These are phyloP conservation scores for Heliconius hortense DNA, from an alignment of 2,888 invertebrate species.

Conservation along the genomic window DNA sequence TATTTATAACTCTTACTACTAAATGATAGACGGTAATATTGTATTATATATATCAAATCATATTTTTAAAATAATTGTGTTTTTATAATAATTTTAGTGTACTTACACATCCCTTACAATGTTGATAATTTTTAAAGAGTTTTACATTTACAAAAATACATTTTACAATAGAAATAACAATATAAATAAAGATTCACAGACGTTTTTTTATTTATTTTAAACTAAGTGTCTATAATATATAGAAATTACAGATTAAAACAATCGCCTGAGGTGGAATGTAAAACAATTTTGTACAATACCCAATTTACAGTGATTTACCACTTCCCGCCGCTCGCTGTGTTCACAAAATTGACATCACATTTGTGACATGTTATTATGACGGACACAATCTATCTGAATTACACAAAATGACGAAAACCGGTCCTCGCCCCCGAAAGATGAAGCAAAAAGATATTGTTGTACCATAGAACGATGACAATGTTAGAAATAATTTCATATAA, in stretches of 20 bases:
- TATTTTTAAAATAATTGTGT: too few species aligned
- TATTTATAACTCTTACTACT: too few species aligned
- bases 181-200: too few species aligned
- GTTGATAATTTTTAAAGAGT: too few species aligned
- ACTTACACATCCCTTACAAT: too few species aligned
- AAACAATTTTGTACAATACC: slow-evolving; percentile 20
- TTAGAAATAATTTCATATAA: background rate
- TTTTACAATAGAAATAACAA: too few species aligned
- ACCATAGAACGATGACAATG: background rate
- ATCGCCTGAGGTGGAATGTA: background rate
- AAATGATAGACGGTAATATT: too few species aligned
- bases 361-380: slow-evolving; percentile 29
- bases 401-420: slow-evolving; percentile 54
- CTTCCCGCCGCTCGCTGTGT: slow-evolving; percentile 34
- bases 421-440: slow-evolving; percentile 50
- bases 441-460: slow-evolving; percentile 48
- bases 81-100: too few species aligned
- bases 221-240: too few species aligned
- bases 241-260: background rate
- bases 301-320: slow-evolving; percentile 27
- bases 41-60: too few species aligned
- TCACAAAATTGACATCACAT: slow-evolving; percentile 33
- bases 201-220: too few species aligned
- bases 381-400: slow-evolving; percentile 49
- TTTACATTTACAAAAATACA: too few species aligned